Conservation (phyloP, 2,797 vertebrate species). For the Aselliscus stoliczkanus region DNA sequence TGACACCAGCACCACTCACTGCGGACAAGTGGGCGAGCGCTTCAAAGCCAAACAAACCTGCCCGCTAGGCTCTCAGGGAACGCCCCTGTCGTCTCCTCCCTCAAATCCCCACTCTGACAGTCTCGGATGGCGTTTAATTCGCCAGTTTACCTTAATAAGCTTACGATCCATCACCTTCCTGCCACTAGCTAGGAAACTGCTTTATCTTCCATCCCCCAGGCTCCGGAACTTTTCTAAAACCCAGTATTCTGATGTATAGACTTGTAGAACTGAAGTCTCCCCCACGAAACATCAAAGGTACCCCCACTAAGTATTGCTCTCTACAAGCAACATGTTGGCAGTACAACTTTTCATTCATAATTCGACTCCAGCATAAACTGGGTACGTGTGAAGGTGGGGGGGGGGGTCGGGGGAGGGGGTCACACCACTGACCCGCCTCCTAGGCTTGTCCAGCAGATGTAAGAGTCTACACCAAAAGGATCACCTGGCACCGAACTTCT, state of each 20-base stretch:
- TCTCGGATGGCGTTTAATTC: slow-evolving; percentile 35
- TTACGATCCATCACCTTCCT: slow-evolving; percentile 2
- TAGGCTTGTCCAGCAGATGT: neutral
- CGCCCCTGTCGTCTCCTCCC: slow-evolving; percentile 30
- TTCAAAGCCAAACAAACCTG: neutral
- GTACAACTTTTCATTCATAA: slow-evolving; percentile 70
- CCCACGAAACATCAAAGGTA: neutral
- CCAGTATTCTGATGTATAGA: neutral
- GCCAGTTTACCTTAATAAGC: slow-evolving; percentile 1
- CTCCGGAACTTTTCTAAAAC: slow-evolving; percentile 52
- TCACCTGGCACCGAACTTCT: slow-evolving; percentile 29
- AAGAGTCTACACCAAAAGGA: neutral
- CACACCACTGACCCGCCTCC: neutral
- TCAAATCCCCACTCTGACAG: slow-evolving; percentile 1
- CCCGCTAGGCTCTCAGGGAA: neutral
- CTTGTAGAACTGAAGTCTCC: neutral
- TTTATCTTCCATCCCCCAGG: neutral
- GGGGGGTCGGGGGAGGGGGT: neutral
- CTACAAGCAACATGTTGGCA: slow-evolving; percentile 72
- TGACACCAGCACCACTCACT: neutral
- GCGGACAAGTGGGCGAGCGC: neutral
- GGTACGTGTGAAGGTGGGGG: neutral
- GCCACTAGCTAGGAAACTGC: neutral
- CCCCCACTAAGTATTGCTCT: slow-evolving; percentile 42
- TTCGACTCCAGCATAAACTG: neutral